A percentile compares a stretch with the other conserved stretches of the same genome.
Conservation (phyloP, 2,888 invertebrate genomes). For the Palloptera scutellata region DNA sequence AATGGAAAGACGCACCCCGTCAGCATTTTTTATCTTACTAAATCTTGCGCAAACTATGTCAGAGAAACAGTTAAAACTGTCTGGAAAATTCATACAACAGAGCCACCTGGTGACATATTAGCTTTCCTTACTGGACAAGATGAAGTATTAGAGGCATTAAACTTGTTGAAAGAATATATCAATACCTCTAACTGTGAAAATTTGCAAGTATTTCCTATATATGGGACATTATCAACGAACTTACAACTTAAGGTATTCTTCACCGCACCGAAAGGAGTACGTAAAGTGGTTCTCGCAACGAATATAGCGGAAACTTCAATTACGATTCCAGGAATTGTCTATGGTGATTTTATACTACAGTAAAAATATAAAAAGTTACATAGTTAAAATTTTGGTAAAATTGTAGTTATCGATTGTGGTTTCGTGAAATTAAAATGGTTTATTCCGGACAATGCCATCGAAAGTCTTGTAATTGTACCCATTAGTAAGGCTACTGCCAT, state of each 20-base stretch:
- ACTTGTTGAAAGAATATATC: constrained; percentile 69
- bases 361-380: background rate
- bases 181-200: constrained; percentile 65
- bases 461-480: constrained; percentile 82
- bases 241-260: constrained; percentile 87
- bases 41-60: constrained; percentile 90
- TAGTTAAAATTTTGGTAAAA: constrained; percentile 32
- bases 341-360: constrained; percentile 69
- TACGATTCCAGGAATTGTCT: constrained; percentile 91
- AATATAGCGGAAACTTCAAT: constrained; percentile 98
- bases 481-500: constrained; percentile 88
- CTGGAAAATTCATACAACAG: constrained; percentile 85
- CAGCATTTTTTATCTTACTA: constrained; percentile 80
- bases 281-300: constrained; percentile 93
- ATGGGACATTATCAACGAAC: constrained; percentile 83
- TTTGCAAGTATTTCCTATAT: constrained; percentile 84
- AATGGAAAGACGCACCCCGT: constrained; percentile 91
- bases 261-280: constrained; percentile 71
- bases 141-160: constrained; percentile 84
- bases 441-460: constrained; percentile 82
- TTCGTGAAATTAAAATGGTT: constrained; percentile 95
- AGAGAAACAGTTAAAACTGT: constrained; percentile 86
- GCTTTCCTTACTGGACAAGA: constrained; percentile 94
- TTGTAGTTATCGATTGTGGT: constrained; percentile 90
- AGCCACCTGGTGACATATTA: constrained; percentile 84